Conservation (phyloP, 2,888 invertebrate genomes). For the Euzophera pinguis region DNA sequence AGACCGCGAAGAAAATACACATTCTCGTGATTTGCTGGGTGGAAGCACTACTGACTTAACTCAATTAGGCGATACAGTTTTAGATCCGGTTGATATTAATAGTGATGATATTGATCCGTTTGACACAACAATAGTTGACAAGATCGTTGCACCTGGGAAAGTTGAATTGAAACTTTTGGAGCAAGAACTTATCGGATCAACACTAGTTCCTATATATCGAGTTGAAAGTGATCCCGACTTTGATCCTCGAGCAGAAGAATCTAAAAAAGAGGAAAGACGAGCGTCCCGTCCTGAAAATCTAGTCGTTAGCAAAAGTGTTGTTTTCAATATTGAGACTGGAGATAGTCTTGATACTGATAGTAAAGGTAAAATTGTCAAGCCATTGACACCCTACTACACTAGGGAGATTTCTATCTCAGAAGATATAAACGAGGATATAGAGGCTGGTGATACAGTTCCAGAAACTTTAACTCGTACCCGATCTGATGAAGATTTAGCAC, state of each 20-base stretch:
- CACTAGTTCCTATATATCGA: slow-evolving; percentile 49
- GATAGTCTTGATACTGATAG: slow-evolving; percentile 72
- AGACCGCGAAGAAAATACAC: slow-evolving; percentile 58
- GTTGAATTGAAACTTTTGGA: slow-evolving; percentile 89
- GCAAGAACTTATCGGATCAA: slow-evolving; percentile 84
- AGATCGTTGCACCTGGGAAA: slow-evolving; percentile 86
- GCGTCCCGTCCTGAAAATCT: slow-evolving; percentile 83
- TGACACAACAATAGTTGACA: slow-evolving; percentile 88
- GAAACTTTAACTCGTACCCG: slow-evolving; percentile 77
- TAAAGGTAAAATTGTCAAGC: slow-evolving; percentile 84
- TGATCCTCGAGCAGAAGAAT: slow-evolving; percentile 86
- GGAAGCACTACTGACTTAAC: slow-evolving; percentile 88
- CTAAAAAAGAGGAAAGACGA: slow-evolving; percentile 67
- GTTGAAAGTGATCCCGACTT: slow-evolving; percentile 88
- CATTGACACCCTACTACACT: slow-evolving; percentile 90
- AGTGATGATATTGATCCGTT: slow-evolving; percentile 87
- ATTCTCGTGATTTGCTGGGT: slow-evolving; percentile 84
- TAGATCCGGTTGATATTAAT: slow-evolving; percentile 81
- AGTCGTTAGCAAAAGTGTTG: slow-evolving; percentile 69
- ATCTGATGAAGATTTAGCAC: slow-evolving; percentile 83
- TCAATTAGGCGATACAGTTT: slow-evolving; percentile 83
- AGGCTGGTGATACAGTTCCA: slow-evolving; percentile 85
- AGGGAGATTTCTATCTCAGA: slow-evolving; percentile 80
- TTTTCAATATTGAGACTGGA: slow-evolving; percentile 72
- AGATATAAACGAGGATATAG: slow-evolving; percentile 73